These are phyloP conservation scores for Chrysolina americana DNA, from an alignment of 2,888 invertebrate species.

Conservation along the genomic window DNA sequence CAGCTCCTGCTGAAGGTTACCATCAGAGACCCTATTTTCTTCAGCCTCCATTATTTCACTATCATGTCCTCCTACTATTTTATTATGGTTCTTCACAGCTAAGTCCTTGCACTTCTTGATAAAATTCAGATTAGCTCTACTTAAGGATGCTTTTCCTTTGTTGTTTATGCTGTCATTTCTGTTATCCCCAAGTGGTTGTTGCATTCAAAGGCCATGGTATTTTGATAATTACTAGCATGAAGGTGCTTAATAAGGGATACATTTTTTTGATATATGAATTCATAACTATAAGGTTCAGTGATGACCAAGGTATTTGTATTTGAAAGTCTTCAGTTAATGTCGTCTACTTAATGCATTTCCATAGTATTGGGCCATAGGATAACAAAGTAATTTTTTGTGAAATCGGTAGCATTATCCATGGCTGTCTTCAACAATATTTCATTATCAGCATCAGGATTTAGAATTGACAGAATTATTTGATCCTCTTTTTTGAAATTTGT, in stretches of 20 bases:
- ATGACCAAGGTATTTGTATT: conserved; percentile 3
- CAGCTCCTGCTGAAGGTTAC: too few relatives aligned
- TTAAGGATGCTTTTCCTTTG: too few relatives aligned
- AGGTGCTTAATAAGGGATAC: background rate
- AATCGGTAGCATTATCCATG: conserved; percentile 14
- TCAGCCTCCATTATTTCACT: background rate
- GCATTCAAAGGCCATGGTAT: conserved; percentile 18
- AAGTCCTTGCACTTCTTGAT: background rate
- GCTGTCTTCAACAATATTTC: background rate
- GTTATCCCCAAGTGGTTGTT: conserved; percentile 15
- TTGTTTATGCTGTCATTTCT: too few relatives aligned
- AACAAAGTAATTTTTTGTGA: conserved; percentile 16
- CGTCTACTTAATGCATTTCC: conserved; percentile 15
- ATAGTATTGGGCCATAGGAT: conserved; percentile 21
- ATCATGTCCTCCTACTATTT: background rate
- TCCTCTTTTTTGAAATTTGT: too few relatives aligned
- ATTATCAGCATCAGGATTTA: too few relatives aligned
- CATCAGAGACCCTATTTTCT: background rate
- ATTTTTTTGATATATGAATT: too few relatives aligned
- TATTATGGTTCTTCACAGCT: background rate
- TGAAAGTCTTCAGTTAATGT: conserved; percentile 23
- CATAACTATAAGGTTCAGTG: too few relatives aligned
- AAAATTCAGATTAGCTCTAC: background rate
- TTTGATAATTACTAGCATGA: conserved; percentile 8
- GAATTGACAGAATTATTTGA: too few relatives aligned